These are phyloP conservation scores for Chelon auratus DNA, from an alignment of 2,797 vertebrate genomes.

Conservation along the genomic window DNA sequence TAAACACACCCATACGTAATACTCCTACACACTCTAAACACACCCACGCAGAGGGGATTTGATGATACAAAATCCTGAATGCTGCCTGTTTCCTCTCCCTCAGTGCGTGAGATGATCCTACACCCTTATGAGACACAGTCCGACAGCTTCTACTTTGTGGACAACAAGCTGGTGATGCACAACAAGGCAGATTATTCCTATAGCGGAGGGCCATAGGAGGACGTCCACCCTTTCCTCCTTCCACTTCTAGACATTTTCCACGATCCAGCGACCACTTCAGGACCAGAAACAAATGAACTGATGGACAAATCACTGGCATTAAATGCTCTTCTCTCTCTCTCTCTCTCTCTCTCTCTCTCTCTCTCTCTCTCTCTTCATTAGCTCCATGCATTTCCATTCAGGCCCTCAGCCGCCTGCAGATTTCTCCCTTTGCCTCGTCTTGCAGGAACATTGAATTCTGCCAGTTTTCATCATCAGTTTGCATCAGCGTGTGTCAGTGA, in stretches of 20 bases:
- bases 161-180: slow-evolving; percentile 99
- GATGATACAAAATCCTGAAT: slow-evolving; percentile 18
- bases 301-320: slow-evolving; percentile 59
- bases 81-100: slow-evolving; percentile 19
- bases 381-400: slow-evolving; percentile 51
- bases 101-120: slow-evolving; percentile 97
- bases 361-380: slow-evolving; percentile 19
- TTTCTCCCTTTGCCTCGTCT: slow-evolving; percentile 56
- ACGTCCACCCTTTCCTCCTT: slow-evolving; percentile 6
- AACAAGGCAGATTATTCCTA: slow-evolving; percentile 99
- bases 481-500: slow-evolving; percentile 36
- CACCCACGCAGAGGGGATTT: slow-evolving; percentile 17
- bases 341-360: neutral
- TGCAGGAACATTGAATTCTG: slow-evolving; percentile 67
- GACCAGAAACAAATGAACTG: slow-evolving; percentile 64
- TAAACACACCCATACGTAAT: neutral
- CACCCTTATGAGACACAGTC: slow-evolving; percentile 97
- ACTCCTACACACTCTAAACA: slow-evolving; percentile 3
- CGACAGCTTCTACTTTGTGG: slow-evolving; percentile 99
- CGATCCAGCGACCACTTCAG: slow-evolving; percentile 49
- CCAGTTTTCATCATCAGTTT: slow-evolving; percentile 51
- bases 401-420: slow-evolving; percentile 54
- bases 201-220: slow-evolving; percentile 89
- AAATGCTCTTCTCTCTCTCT: slow-evolving; percentile 39
- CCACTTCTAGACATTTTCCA: slow-evolving; percentile 60